A percentile compares a stretch with the other conserved stretches of the same genome.
Evolutionary conservation across 2,113 vertebrate genomes (phyloP).

Genomic region (Zosterops hypoxanthus): DNA sequence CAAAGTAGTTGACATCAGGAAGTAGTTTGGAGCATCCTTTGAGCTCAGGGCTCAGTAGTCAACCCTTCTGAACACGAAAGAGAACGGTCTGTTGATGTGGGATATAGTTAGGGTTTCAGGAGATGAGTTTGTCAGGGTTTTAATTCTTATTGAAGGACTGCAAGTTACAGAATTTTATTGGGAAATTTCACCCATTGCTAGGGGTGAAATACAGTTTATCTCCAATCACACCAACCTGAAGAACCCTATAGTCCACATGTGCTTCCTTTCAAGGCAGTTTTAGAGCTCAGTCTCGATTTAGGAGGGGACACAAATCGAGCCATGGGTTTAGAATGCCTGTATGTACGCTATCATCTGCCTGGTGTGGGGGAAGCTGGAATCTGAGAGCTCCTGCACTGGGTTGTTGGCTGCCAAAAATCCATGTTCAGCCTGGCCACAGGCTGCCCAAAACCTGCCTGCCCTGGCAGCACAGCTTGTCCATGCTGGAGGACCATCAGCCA

Average conservation of each 20-base stretch:
- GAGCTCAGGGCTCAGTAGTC: not conserved
- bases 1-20: not conserved
- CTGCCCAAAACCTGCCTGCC: not conserved
- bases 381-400: not conserved
- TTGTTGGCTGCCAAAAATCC: fast-evolving
- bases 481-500: not conserved
- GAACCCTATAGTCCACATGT: not conserved
- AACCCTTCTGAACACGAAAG: not conserved
- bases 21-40: not conserved
- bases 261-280: not conserved
- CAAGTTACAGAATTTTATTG: not conserved
- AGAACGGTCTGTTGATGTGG: not conserved
- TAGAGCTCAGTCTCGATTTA: not conserved
- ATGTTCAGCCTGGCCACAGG: not conserved
- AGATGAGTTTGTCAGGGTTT: not conserved
- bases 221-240: not conserved
- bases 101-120: not conserved
- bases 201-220: not conserved
- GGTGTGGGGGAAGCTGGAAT: not conserved
- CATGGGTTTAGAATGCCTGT: fast-evolving
- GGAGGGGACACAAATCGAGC: not conserved
- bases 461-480: not conserved
- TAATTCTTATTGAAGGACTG: not conserved
- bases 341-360: not conserved
- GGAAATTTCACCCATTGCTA: not conserved